Conservation (phyloP, 2,888 invertebrate species). For the Clanis bilineata region DNA sequence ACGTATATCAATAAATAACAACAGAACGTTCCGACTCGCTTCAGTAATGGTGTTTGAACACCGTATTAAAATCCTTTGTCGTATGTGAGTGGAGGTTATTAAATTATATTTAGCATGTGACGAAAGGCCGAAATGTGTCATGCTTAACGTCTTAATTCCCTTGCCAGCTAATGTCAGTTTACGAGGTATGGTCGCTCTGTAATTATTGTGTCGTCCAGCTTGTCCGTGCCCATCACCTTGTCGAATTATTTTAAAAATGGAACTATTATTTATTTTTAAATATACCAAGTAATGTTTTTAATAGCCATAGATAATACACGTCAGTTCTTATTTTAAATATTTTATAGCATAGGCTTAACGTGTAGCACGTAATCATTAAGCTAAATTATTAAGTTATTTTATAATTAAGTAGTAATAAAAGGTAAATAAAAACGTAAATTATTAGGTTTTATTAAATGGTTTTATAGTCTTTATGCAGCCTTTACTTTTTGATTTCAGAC, state of each 20-base stretch:
- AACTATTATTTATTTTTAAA: background rate
- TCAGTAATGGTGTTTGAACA: conserved; percentile 45
- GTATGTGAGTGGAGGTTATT: conserved; percentile 31
- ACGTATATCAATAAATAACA: conserved; percentile 40
- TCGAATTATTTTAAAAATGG: conserved; percentile 7
- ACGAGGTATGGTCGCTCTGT: background rate
- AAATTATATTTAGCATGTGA: conserved; percentile 54
- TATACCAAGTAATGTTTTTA: background rate
- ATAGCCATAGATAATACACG: background rate
- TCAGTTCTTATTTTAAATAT: background rate
- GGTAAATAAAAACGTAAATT: no score
- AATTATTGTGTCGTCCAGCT: background rate
- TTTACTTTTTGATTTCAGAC: background rate
- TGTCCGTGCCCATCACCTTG: background rate
- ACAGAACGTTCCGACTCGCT: conserved; percentile 32
- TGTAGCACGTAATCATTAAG: background rate
- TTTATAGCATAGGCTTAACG: background rate
- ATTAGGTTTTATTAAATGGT: no score
- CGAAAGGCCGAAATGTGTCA: conserved; percentile 36
- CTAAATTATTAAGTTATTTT: background rate
- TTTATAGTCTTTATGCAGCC: background rate
- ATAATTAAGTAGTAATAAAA: background rate
- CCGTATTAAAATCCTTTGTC: conserved; percentile 46
- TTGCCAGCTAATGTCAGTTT: conserved; percentile 24
- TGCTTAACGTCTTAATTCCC: conserved; percentile 60